Evolutionary conservation across 2,113 vertebrate genomes (phyloP), one percentile per base, ranked within the genome.

Genomic region (Oncorhynchus nerka): DNA sequence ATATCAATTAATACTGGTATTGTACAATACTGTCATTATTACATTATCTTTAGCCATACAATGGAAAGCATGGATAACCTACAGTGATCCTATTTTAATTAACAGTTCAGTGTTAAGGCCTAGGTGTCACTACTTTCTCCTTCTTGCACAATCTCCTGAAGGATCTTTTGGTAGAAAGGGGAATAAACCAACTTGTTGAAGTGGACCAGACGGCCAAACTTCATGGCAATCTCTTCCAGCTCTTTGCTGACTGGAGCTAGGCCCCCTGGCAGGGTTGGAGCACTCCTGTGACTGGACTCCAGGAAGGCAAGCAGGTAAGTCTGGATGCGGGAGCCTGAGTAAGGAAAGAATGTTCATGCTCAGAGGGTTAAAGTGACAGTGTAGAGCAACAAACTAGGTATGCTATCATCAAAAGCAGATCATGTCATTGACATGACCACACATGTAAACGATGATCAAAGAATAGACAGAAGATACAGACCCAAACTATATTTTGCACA

Each of bases 131-230:
- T 78, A 24, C 81, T 68, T 74, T 89, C 90, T 24, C 68, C 88
- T 39, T 88, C 79, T 57, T 84, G 78, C 77, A 96, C 88, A 66
- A 95, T 83, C 75, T 94, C 94, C 76, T 91, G 90, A 65, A 99
- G 93, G 81, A 97, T 84, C 19, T 88, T 94, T 62, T 97, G 95
- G 12, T 99, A 99, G 90, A 96, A 97, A 4, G 96, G 96, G n/a
- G 96, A 95, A 89, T 97, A 99, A 82, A 99, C 98, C 86, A 98
- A 93, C 91, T 96, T 98, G 93, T 99, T 99, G 89, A 95, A 99
- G 92, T 95, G 96, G 88, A 99, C 95, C 7, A 99, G 95, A 55
- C 93, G 96, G 75, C 90, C 82, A 0, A 96, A 97, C 71, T 93
- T 95, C 79, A 95, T 80, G 0, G 95, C 94, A 0, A 97, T 79